Conservation (phyloP, 2,888 invertebrate species). For the Yponomeuta cagnagella region DNA sequence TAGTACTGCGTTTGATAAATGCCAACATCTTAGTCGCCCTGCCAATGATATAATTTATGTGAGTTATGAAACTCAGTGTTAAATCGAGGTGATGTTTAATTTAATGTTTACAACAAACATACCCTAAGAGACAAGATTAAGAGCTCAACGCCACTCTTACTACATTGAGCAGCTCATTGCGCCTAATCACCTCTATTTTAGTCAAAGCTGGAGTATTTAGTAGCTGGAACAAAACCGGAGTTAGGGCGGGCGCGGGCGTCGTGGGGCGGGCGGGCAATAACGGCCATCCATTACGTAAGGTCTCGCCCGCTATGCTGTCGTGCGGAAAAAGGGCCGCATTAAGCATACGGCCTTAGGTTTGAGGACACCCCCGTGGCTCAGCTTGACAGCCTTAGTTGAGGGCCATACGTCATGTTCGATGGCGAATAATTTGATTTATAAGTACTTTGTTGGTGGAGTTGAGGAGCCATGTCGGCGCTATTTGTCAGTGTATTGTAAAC, state of each 20-base stretch:
- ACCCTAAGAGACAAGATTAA: not conserved
- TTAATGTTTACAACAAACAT: not conserved
- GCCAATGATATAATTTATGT: no score
- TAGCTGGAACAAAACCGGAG: not conserved
- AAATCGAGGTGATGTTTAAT: no score
- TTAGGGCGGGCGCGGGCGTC: not conserved
- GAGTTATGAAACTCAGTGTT: no score
- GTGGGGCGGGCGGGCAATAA: not conserved
- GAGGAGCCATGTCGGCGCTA: no score
- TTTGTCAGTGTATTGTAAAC: no score
- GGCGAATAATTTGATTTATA: not conserved
- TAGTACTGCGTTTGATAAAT: no score
- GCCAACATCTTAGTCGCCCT: no score
- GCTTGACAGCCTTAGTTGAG: not conserved
- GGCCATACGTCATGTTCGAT: not conserved
- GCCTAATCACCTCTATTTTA: conserved; percentile 1
- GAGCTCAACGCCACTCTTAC: not conserved
- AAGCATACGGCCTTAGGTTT: not conserved
- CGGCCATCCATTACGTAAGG: not conserved
- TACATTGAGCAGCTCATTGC: not conserved
- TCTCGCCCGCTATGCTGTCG: not conserved
- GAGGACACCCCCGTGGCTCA: not conserved
- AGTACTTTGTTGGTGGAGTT: not conserved
- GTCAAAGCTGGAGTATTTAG: conserved; percentile 3
- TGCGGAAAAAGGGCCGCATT: not conserved